These are phyloP conservation scores for Microchrysa polita DNA, from an alignment of 2,888 invertebrate species.

Conservation along the genomic window DNA sequence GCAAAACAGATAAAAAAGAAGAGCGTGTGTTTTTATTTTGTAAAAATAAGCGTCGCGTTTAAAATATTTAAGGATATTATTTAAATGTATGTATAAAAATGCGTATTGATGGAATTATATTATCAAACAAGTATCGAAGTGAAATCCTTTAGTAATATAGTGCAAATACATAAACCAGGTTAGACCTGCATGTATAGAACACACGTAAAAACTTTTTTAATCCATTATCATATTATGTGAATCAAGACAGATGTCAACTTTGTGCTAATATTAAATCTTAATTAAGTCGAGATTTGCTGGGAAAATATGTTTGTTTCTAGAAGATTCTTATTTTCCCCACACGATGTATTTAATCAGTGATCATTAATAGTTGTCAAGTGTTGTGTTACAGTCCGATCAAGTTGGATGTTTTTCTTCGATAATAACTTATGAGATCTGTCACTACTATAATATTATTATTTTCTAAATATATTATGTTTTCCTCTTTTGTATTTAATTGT, in stretches of 20 bases:
- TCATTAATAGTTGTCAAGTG: neutral
- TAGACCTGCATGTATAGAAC: neutral
- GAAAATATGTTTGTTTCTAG: conserved; percentile 1
- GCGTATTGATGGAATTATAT: neutral
- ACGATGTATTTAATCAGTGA: conserved; percentile 8
- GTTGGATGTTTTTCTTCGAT: no score
- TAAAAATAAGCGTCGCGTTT: conserved; percentile 11
- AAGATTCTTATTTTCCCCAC: neutral
- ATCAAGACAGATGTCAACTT: conserved; percentile 42
- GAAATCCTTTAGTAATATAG: conserved; percentile 8
- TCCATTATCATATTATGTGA: conserved; percentile 34
- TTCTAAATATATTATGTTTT: neutral
- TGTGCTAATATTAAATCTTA: conserved; percentile 40
- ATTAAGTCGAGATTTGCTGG: conserved; percentile 10
- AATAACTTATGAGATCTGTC: no score
- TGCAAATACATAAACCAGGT: neutral
- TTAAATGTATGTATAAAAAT: conserved; percentile 36
- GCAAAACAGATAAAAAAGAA: no score
- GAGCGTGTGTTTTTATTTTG: conserved; percentile 42
- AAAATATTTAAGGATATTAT: conserved; percentile 45
- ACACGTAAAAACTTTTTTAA: conserved; percentile 9
- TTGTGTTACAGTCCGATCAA: no score
- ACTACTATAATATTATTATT: no score
- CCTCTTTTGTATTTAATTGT: neutral
- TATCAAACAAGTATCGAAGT: conserved; percentile 19